Conservation (phyloP, 2,797 vertebrate genomes). For the Salarias fasciatus region DNA sequence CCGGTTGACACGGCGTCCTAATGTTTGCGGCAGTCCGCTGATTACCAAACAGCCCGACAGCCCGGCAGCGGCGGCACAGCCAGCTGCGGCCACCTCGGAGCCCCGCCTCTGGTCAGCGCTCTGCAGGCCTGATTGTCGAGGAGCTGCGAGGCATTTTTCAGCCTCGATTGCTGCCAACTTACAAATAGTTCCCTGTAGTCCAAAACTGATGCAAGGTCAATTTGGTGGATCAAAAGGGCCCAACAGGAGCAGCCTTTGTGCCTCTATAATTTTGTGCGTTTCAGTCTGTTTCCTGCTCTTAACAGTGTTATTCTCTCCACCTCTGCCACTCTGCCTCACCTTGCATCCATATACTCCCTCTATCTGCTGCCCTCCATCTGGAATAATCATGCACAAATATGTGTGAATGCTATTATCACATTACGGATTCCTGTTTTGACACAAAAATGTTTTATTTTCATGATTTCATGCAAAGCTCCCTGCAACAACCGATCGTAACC, state of each 20-base stretch:
- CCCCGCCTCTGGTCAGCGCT: conserved; percentile 52
- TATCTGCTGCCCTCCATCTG: neutral
- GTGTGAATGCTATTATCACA: too few relatives aligned
- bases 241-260: conserved; percentile 33
- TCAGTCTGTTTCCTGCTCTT: conserved; percentile 35
- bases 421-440: too few relatives aligned
- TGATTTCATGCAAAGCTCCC: too few relatives aligned
- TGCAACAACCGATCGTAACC: too few relatives aligned
- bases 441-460: too few relatives aligned
- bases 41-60: conserved; percentile 56
- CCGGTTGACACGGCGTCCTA: conserved; percentile 54
- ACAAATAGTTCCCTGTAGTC: conserved; percentile 65
- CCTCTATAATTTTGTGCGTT: conserved; percentile 54
- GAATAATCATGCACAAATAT: too few relatives aligned
- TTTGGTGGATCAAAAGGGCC: conserved; percentile 58
- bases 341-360: neutral
- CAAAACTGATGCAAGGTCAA: conserved; percentile 64
- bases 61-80: conserved; percentile 49
- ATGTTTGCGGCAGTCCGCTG: conserved; percentile 63
- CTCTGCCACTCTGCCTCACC: neutral
- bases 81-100: conserved; percentile 34
- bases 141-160: conserved; percentile 62
- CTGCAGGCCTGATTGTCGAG: conserved; percentile 50
- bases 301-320: conserved; percentile 27
- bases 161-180: conserved; percentile 56